Evolutionary conservation across 2,888 invertebrate species (phyloP), one percentile per base, ranked within the genome.

Genomic region (Philereme transversata): DNA sequence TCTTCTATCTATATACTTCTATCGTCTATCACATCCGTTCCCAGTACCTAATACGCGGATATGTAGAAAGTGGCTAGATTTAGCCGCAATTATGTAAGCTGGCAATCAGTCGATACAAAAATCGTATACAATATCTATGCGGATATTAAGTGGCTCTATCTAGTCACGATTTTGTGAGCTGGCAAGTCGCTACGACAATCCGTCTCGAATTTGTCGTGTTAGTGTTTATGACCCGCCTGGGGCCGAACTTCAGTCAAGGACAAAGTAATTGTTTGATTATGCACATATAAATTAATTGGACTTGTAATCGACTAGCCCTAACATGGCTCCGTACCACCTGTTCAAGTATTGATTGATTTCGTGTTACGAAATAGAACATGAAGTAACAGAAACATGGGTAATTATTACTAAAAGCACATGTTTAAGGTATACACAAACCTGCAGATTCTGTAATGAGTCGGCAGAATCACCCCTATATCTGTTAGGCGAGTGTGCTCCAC

Each of bases 121-220:
- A 1, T 22, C 22, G 22, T 22, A 22, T 22, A 22, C 22, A 22
- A 22, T 22, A 1, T 22, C 22, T 22, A 22, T 22, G 22, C 22
- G 22, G 22, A 22, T 22, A 22, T 22, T 22, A 22, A 38, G 36
- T 38, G 7, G 5, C 4, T 45, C 45, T 36, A 44, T 57, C 33
- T 8, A 38, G 8, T 34, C 4, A 38, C 44, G 49, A n/a, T 4
- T 8, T 5, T 8, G 22, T 49, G 41, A 52, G 48, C 41, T 58
- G 48, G 58, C 41, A 58, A 51, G 5, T 11, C 43, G 70, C 70
- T 74, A 74, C 71, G 70, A 75, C 75, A 74, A 73, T 76, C 70
- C 65, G 73, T 35, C 9, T 50, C 22, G 35, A 50, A 41, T 11
- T 5, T 4, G 9, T 9, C 41, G 11, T 40, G 46, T 55, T 48